These are phyloP conservation scores for Myrmophylax atrothorax DNA, from an alignment of 2,113 vertebrate species.

Conservation along the genomic window DNA sequence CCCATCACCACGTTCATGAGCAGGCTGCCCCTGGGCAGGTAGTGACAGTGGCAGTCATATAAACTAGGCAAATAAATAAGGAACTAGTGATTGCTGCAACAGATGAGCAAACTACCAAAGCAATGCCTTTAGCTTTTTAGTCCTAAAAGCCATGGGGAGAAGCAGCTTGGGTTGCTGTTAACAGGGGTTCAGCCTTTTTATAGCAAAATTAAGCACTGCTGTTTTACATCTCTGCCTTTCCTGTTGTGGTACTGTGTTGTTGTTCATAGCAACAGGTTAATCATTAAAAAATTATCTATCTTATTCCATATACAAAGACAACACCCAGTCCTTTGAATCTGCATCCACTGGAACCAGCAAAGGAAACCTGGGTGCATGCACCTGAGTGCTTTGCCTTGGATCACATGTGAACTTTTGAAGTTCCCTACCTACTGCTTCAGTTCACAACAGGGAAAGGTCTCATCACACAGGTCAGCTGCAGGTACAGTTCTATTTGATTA, in stretches of 20 bases:
- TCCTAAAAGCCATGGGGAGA: not conserved
- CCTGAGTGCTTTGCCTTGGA: not conserved
- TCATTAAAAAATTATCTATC: not conserved
- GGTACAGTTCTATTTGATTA: not conserved
- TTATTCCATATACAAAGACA: not conserved
- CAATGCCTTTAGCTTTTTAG: not conserved
- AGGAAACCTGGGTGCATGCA: not conserved
- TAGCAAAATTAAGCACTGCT: not conserved
- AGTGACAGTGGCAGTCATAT: not conserved
- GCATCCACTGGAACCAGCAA: not conserved
- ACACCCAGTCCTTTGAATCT: not conserved
- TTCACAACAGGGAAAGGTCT: not conserved
- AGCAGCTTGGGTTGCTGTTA: not conserved
- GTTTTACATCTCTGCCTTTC: not conserved
- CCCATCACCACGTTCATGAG: rapidly evolving
- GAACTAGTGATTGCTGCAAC: not conserved
- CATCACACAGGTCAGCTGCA: not conserved
- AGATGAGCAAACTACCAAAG: not conserved
- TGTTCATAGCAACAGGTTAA: not conserved
- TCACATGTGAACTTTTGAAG: not conserved
- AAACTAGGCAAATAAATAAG: not conserved
- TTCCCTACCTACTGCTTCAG: not conserved
- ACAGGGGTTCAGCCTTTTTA: not conserved
- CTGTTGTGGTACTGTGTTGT: not conserved
- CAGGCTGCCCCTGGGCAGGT: not conserved